These are phyloP conservation scores for Drosophila suzukii DNA, from an alignment of 1,140 invertebrate species.

Conservation along the genomic window DNA sequence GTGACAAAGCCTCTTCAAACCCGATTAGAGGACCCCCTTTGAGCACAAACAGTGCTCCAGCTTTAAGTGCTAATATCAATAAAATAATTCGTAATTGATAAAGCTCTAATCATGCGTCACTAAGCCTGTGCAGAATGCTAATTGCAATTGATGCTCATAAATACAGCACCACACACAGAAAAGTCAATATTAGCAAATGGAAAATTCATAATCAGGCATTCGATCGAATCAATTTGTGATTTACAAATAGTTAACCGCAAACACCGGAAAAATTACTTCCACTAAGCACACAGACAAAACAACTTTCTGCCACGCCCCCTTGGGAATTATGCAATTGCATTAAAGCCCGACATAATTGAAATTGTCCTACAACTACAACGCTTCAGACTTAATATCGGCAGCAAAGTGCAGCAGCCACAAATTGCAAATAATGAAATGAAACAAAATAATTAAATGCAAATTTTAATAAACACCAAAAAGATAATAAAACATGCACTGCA, in stretches of 20 bases:
- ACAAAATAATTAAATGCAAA: constrained; percentile 77
- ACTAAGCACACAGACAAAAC: constrained; percentile 13
- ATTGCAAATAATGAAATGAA: constrained; percentile 60
- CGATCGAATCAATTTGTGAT: constrained; percentile 48
- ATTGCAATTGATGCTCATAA: constrained; percentile 56
- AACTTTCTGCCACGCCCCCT: not conserved
- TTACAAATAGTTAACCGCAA: constrained; percentile 50
- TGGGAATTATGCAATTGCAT: constrained; percentile 47
- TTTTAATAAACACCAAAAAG: constrained; percentile 66
- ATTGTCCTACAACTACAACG: constrained; percentile 18
- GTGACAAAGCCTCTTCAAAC: constrained; percentile 2
- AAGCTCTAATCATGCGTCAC: constrained; percentile 63
- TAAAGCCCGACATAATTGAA: constrained; percentile 36
- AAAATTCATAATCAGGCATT: constrained; percentile 42
- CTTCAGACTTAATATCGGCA: constrained; percentile 16
- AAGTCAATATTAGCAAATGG: constrained; percentile 37
- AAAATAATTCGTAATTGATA: constrained; percentile 53
- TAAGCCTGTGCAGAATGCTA: constrained; percentile 59
- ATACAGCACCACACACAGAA: constrained; percentile 17
- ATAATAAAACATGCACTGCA: constrained; percentile 30
- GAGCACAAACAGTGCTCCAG: constrained; percentile 14
- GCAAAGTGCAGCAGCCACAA: constrained; percentile 64
- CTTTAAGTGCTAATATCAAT: constrained; percentile 54
- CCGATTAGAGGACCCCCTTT: constrained; percentile 1
- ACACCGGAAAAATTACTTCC: constrained; percentile 35